Conservation (phyloP, 2,113 vertebrate genomes). For the Calyptommatus sinebrachiatus region DNA sequence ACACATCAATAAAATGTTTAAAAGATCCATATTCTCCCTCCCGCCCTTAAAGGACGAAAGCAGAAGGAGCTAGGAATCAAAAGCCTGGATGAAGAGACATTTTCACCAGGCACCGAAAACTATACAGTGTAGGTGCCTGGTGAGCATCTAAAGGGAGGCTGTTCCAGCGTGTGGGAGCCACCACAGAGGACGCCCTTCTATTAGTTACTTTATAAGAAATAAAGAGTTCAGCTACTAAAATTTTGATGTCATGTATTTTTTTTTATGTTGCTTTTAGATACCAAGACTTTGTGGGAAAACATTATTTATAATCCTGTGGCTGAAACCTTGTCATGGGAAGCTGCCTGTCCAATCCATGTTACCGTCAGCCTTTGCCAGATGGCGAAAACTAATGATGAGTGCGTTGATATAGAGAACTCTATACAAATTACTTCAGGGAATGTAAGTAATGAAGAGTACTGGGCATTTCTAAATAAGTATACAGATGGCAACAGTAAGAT, state of each 20-base stretch:
- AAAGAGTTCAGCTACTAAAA: background rate
- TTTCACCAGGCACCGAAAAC: no score
- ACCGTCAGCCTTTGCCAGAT: slow-evolving; percentile 72
- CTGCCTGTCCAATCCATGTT: slow-evolving; percentile 72
- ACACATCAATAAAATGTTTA: no score
- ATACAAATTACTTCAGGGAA: slow-evolving; percentile 60
- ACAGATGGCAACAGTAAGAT: no score
- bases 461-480: background rate
- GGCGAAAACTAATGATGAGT: slow-evolving; percentile 48
- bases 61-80: no score
- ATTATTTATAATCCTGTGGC: slow-evolving; percentile 75
- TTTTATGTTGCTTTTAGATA: slow-evolving; percentile 64
- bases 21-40: no score
- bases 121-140: no score
- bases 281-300: slow-evolving; percentile 77
- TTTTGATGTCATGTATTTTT: background rate
- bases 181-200: no score
- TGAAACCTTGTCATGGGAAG: slow-evolving; percentile 77
- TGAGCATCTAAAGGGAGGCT: no score
- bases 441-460: slow-evolving; percentile 66
- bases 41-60: no score
- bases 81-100: no score
- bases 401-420: slow-evolving; percentile 73
- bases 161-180: no score
- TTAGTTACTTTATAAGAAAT: background rate